These are phyloP conservation scores for Drosophila mauritiana DNA, from an alignment of 1,140 invertebrate genomes.

Conservation along the genomic window DNA sequence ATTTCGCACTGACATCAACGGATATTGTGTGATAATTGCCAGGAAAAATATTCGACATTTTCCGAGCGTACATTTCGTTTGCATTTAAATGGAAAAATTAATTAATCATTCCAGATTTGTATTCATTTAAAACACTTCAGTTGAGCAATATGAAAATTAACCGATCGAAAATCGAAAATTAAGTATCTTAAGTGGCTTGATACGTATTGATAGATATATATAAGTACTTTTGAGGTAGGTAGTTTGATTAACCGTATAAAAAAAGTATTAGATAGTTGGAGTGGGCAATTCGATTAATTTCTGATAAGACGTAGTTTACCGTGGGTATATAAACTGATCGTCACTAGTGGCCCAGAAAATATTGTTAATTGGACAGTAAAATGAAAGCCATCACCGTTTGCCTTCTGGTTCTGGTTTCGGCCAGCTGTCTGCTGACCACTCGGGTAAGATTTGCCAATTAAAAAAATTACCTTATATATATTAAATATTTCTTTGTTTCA, in stretches of 20 bases:
- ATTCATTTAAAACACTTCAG: not conserved
- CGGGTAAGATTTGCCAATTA: conserved; percentile 12
- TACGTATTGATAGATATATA: not conserved
- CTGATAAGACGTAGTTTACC: not conserved
- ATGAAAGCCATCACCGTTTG: conserved; percentile 60
- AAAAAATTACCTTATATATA: not conserved
- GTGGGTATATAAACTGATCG: conserved; percentile 38
- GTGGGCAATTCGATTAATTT: conserved; percentile 3
- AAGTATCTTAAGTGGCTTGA: too few relatives aligned
- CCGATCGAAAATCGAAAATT: too few relatives aligned
- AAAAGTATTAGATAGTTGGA: not conserved
- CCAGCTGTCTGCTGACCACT: conserved; percentile 46
- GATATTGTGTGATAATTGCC: conserved; percentile 57
- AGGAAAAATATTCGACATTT: conserved; percentile 22
- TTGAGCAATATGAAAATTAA: too few relatives aligned
- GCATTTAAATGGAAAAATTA: not conserved
- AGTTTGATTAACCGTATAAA: not conserved
- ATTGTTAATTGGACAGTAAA: conserved; percentile 29
- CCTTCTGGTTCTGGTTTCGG: conserved; percentile 51
- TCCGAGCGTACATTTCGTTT: not conserved
- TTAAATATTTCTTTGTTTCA: not conserved
- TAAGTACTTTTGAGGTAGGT: not conserved
- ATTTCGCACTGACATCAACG: conserved; percentile 23
- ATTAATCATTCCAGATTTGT: not conserved
- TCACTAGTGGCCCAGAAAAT: not conserved